Evolutionary conservation across 2,888 invertebrate species (phyloP).

Genomic region (Crepidodera aurea): DNA sequence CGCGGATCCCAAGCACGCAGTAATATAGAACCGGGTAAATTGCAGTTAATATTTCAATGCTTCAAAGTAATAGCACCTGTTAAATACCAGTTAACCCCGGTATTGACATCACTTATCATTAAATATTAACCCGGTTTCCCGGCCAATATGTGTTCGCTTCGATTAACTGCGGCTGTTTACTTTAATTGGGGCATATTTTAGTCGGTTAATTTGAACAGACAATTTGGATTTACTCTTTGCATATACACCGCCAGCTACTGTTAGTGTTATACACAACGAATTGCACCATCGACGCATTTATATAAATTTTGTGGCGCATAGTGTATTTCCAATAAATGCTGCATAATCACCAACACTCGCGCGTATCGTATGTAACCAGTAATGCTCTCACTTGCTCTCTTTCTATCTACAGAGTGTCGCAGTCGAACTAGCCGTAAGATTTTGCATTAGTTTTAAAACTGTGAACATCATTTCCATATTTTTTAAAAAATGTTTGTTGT

Average conservation of each 20-base stretch:
- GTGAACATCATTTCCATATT: too few relatives aligned
- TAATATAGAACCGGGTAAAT: constrained; percentile 43
- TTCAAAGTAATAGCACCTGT: constrained; percentile 56
- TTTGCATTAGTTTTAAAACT: too few relatives aligned
- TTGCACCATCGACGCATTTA: constrained; percentile 32
- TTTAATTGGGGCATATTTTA: constrained; percentile 59
- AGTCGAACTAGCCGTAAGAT: too few relatives aligned
- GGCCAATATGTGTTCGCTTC: constrained; percentile 58
- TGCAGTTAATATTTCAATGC: constrained; percentile 47
- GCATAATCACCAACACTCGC: constrained; percentile 27
- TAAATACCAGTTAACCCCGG: constrained; percentile 58
- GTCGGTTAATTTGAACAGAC: constrained; percentile 46
- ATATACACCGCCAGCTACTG: constrained; percentile 28
- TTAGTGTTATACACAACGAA: constrained; percentile 30
- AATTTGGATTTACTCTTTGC: constrained; percentile 46
- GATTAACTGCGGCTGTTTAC: constrained; percentile 58
- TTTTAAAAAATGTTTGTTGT: too few relatives aligned
- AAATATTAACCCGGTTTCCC: constrained; percentile 59
- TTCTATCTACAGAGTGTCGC: too few relatives aligned
- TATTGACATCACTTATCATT: constrained; percentile 60
- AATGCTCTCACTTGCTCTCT: not conserved
- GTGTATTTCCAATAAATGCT: constrained; percentile 36
- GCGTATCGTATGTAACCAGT: constrained; percentile 9
- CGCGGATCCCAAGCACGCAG: constrained; percentile 38
- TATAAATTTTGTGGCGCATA: constrained; percentile 36